Percentiles rank a stretch among this genome's conserved stretches.
Evolutionary conservation across 2,113 vertebrate genomes (phyloP).

Genomic region (Mystacornis crossleyi): DNA sequence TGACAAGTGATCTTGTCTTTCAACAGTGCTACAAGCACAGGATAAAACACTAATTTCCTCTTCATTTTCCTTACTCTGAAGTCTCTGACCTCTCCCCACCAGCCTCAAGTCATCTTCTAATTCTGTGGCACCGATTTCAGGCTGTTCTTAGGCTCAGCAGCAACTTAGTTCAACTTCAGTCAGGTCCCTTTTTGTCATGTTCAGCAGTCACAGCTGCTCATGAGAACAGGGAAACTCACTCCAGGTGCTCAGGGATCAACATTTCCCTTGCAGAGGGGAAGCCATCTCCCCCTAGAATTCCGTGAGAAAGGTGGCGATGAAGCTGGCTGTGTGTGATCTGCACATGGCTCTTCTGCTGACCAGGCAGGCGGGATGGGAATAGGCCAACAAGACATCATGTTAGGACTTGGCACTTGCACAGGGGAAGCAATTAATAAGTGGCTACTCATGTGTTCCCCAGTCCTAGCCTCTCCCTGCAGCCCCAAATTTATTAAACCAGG

Average conservation of each 20-base stretch:
- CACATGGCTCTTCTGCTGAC: neutral
- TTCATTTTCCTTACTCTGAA: neutral
- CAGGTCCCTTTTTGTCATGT: neutral
- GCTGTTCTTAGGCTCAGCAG: neutral
- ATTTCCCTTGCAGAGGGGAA: neutral
- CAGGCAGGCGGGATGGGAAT: neutral
- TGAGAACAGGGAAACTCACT: neutral
- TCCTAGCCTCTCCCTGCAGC: slow-evolving; percentile 69
- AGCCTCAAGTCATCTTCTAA: neutral
- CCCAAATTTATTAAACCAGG: slow-evolving; percentile 76
- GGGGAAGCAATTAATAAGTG: slow-evolving; percentile 81
- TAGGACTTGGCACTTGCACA: slow-evolving; percentile 58
- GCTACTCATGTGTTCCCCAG: slow-evolving; percentile 75
- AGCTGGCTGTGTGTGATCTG: neutral
- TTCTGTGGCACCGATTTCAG: neutral
- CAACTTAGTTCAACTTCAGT: neutral
- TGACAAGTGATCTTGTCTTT: neutral
- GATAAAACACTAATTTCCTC: neutral
- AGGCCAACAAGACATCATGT: neutral
- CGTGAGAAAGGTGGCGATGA: fast-evolving
- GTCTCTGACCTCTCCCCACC: neutral
- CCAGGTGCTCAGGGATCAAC: neutral
- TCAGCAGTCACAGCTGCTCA: fast-evolving
- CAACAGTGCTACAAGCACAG: neutral
- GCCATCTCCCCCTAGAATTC: neutral